Evolutionary conservation across 2,113 vertebrate species (phyloP).

Genomic region (Zapornia atra): DNA sequence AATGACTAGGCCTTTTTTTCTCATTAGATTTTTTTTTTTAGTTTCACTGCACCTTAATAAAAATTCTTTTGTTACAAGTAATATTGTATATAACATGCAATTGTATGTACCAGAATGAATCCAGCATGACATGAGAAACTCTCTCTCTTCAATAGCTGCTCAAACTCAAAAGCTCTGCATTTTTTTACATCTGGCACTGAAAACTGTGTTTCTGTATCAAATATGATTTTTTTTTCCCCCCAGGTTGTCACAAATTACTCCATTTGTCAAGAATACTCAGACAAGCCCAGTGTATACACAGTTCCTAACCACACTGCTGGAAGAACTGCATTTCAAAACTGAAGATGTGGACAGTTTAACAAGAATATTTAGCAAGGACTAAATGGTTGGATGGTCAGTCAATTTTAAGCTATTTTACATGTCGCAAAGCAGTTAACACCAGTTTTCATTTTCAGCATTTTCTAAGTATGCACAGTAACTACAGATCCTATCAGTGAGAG

Average conservation of each 20-base stretch:
- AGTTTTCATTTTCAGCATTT: not conserved
- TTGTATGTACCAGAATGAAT: not conserved
- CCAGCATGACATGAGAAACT: not conserved
- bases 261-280: constrained; percentile 61
- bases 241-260: constrained; percentile 67
- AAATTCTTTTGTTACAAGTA: not conserved
- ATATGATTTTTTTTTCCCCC: not conserved
- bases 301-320: constrained; percentile 75
- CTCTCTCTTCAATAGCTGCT: not conserved
- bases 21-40: not conserved
- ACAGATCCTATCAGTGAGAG: constrained; percentile 1
- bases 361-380: constrained; percentile 67
- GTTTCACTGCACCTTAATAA: not conserved
- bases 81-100: not conserved
- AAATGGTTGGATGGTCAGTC: constrained; percentile 60
- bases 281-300: constrained; percentile 66
- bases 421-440: not conserved
- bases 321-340: constrained; percentile 76
- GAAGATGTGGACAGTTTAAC: constrained; percentile 81
- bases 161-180: not conserved
- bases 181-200: not conserved
- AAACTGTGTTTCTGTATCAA: not conserved
- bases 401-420: not conserved
- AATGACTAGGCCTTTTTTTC: not conserved
- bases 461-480: not conserved